Evolutionary conservation across 2,113 vertebrate genomes (phyloP).

Genomic region (Marcusenius ussheri): DNA sequence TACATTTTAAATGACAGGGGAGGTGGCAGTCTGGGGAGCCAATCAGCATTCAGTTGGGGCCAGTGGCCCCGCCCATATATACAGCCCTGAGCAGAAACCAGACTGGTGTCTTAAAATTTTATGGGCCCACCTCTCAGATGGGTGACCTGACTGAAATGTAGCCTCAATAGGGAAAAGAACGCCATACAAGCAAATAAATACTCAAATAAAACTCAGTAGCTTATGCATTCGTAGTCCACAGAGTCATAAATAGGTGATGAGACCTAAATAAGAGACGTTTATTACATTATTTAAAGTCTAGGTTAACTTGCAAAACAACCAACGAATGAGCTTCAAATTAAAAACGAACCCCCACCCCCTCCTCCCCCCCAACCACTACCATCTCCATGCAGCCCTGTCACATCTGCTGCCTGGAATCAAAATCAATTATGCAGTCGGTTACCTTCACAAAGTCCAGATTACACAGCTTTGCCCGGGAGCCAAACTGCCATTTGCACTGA

Average conservation of each 20-base stretch:
- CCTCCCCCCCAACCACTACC: background rate
- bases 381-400: background rate
- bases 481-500: conserved; percentile 99
- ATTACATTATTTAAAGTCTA: background rate
- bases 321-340: background rate
- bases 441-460: conserved; percentile 91
- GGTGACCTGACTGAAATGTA: background rate
- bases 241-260: background rate
- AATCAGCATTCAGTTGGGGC: background rate
- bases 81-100: background rate
- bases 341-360: background rate
- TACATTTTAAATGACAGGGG: background rate
- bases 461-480: conserved; percentile 88
- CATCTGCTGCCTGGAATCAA: background rate
- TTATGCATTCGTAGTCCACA: background rate
- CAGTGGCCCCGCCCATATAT: background rate
- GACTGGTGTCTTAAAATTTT: background rate
- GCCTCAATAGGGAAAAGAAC: background rate
- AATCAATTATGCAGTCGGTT: conserved; percentile 33
- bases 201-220: background rate
- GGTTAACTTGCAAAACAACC: background rate
- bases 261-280: background rate
- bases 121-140: background rate
- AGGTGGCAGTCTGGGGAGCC: background rate
- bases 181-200: background rate